Conservation (phyloP, 2,888 invertebrate species). For the Hyalella azteca region DNA sequence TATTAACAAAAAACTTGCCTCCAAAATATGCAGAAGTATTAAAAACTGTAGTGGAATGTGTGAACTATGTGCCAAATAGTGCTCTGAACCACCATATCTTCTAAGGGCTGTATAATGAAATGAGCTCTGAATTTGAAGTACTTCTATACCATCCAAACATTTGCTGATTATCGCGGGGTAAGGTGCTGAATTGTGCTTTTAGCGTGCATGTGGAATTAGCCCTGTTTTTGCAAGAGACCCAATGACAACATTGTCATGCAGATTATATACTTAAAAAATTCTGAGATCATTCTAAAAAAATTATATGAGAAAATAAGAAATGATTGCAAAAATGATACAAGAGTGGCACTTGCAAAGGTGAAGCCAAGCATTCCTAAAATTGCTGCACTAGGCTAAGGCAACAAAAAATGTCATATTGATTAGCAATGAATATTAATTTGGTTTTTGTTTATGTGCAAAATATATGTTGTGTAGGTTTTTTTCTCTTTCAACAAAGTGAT, state of each 20-base stretch:
- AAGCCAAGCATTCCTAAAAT: constrained; percentile 45
- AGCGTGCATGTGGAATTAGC: constrained; percentile 46
- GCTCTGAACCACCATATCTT: constrained; percentile 43
- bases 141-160: constrained; percentile 45
- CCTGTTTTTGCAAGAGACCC: constrained; percentile 47
- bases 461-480: too few species aligned
- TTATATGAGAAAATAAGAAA: constrained; percentile 42
- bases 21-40: constrained; percentile 44
- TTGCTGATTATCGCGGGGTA: constrained; percentile 44
- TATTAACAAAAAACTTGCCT: constrained; percentile 49
- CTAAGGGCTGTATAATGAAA: constrained; percentile 48
- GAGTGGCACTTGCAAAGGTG: constrained; percentile 46
- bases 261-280: constrained; percentile 55
- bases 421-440: constrained; percentile 31
- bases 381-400: constrained; percentile 41
- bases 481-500: too few species aligned
- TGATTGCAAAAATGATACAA: constrained; percentile 42
- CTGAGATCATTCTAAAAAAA: constrained; percentile 48
- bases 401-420: constrained; percentile 48
- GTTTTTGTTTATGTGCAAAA: constrained; percentile 14
- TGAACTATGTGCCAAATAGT: constrained; percentile 50
- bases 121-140: constrained; percentile 46
- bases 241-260: constrained; percentile 44
- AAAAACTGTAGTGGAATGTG: constrained; percentile 41
- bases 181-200: constrained; percentile 47